Base-by-base conservation (phyloP, 2,888 invertebrate genomes). In the Sylvicola fuscatus region DNA sequence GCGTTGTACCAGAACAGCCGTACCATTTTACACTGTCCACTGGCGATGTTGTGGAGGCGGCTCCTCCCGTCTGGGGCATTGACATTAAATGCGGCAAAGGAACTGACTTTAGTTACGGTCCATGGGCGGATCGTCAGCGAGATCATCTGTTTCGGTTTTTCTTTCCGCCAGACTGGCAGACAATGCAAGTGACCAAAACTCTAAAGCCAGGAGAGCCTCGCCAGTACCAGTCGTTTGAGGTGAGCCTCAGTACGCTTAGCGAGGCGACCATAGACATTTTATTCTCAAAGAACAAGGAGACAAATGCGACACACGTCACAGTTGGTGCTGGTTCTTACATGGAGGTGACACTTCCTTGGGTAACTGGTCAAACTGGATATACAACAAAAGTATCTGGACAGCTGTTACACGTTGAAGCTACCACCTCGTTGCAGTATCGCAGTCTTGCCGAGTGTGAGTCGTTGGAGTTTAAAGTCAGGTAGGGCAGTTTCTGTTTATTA, bases 91-190 rank as follows among this genome's bases (percentile, higher is more conserved):
- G 90, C 52, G 84, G 90, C 1, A 92, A 90, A 60, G 92, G 87
- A 42, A 58, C 70, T 0, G 87, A 92, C 51, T 86, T 98, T 48
- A 93, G 92, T 56, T 98, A 97, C 52, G 97, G 97, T 0, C 97
- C 97, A 1, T 98, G 97, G 97, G 97, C 95, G 3, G 97, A 98
- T 54, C 69, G 93, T 35, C 97, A 98, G 54, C 70, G 97, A 42
- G 93, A 93, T 52, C 78, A 86, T 57, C 64, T 98, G 26, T 95
- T 87, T 60, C 86, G 78, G 59, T 92, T 95, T 58, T 98, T 98
- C 62, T 95, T 84, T 53, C 97, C 92, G 6, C 76, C 81, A 42
- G 80, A 84, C 53, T 86, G 77, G 59, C 72, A 79, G 49, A 72
- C 76, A 39, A 65, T 84, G 53, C 72, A 75, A 54, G 70, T 83